Evolutionary conservation across 2,113 vertebrate species (phyloP), one percentile per base, ranked within the genome.

Genomic region (Gymnorhina tibicen): DNA sequence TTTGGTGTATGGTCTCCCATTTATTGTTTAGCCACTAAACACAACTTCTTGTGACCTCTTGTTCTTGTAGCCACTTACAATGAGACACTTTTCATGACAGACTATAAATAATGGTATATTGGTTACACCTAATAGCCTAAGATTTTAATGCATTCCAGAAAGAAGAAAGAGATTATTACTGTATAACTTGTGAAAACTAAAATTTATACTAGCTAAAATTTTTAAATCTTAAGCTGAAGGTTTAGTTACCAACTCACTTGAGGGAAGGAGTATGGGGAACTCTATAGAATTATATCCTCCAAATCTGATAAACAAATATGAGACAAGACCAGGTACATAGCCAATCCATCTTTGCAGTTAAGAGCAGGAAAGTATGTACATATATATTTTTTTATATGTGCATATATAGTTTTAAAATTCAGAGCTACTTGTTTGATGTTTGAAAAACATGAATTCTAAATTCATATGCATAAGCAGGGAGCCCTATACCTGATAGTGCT

Each of bases 401-500:
- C 9, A 8, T 16, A 64, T 27, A 49, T 18, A 59, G 32, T 17
- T 69, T 55, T 60, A 66, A 85, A 82, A 91, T 6, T 56, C 44
- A 80, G n/a, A 72, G 4, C 49, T 44, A 62, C 2, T 62, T 50
- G 59, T 76, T 49, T 39, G 8, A 49, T n/a, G 6, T 50, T 95
- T 26, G 27, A 55, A 50, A 30, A 91, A 41, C 1, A 39, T 0
- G 2, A 62, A 70, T 55, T 76, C 32, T 28, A 17, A 73, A 79
- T 50, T 50, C 13, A 6, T 33, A 56, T 47, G 17, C 30, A n/a
- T 21, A 73, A 82, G 63, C 59, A 85, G 16, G 11, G 12, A 85
- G 5, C 10, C 17, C 41, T 41, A 24, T 97, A 99, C 99, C 99
- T 99, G 99, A 92, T 99, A 99, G 96, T 98, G 99, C 94, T 99